phyloP scores from a whole-genome alignment of 2,888 invertebrate genomes.

The Palloptera scutellata region DNA sequence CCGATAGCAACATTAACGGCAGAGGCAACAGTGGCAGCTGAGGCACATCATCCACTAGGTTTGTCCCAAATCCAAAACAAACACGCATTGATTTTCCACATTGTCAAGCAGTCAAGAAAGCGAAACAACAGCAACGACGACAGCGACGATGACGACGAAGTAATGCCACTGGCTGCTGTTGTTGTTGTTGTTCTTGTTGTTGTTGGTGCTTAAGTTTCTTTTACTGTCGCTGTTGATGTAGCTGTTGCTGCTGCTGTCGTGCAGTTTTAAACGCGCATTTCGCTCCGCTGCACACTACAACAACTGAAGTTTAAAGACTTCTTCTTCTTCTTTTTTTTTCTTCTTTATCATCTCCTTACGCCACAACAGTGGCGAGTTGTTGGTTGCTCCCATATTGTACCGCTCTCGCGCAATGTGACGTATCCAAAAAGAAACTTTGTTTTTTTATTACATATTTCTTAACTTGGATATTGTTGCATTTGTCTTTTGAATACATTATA shows the following conservation, averaged over 20 bases:
- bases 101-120: constrained; percentile 56
- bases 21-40: constrained; percentile 8
- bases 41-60: constrained; percentile 27
- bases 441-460: neutral
- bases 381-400: constrained; percentile 17
- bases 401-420: constrained; percentile 16
- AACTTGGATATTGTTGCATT: constrained; percentile 24
- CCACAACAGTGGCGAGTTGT: no score
- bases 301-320: constrained; percentile 26
- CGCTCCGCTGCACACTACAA: constrained; percentile 36
- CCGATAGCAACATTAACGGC: neutral
- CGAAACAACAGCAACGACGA: constrained; percentile 44
- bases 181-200: neutral
- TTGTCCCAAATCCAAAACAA: constrained; percentile 48
- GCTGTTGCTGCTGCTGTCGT: constrained; percentile 15
- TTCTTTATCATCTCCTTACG: constrained; percentile 10
- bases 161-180: constrained; percentile 6
- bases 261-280: constrained; percentile 27
- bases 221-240: constrained; percentile 1
- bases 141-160: constrained; percentile 26
- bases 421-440: constrained; percentile 25
- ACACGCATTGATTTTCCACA: constrained; percentile 55
- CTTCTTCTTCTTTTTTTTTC: no score
- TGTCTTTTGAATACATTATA: constrained; percentile 6
- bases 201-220: neutral